A percentile compares a stretch with the other conserved stretches of the same genome.
phyloP scores from a whole-genome alignment of 2,888 invertebrate species.

The Cacoxenus indagator region DNA sequence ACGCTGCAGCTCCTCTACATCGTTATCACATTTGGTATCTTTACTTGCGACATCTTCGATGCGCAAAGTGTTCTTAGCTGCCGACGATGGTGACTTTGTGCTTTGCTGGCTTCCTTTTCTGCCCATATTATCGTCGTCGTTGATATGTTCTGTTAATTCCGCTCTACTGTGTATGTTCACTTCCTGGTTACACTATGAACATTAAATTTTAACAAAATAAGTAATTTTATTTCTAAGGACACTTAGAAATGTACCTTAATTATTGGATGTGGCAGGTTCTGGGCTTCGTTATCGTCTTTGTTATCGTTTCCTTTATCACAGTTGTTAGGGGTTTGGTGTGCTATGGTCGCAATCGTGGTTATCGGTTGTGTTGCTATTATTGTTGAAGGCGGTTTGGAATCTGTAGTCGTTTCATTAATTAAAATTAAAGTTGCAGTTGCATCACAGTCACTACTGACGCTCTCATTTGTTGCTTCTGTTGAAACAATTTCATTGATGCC shows the following conservation, averaged over 20 bases:
- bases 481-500: constrained; percentile 20
- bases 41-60: constrained; percentile 70
- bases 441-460: constrained; percentile 4
- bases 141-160: neutral
- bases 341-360: neutral
- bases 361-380: constrained; percentile 11
- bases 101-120: constrained; percentile 17
- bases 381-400: constrained; percentile 28
- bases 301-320: constrained; percentile 51
- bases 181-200: neutral
- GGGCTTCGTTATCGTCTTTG: too few species aligned
- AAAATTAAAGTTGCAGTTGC: constrained; percentile 6
- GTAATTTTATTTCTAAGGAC: neutral
- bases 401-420: constrained; percentile 29
- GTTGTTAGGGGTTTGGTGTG: constrained; percentile 25
- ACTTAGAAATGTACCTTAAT: neutral
- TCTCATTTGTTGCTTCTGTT: constrained; percentile 31
- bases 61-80: constrained; percentile 72
- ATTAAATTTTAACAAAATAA: neutral
- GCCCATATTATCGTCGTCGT: constrained; percentile 7
- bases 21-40: constrained; percentile 71
- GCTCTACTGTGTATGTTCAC: neutral
- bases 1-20: constrained; percentile 75
- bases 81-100: constrained; percentile 34
- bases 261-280: neutral